Base-by-base conservation (phyloP, 2,113 vertebrate genomes). In the Etheostoma cragini region DNA sequence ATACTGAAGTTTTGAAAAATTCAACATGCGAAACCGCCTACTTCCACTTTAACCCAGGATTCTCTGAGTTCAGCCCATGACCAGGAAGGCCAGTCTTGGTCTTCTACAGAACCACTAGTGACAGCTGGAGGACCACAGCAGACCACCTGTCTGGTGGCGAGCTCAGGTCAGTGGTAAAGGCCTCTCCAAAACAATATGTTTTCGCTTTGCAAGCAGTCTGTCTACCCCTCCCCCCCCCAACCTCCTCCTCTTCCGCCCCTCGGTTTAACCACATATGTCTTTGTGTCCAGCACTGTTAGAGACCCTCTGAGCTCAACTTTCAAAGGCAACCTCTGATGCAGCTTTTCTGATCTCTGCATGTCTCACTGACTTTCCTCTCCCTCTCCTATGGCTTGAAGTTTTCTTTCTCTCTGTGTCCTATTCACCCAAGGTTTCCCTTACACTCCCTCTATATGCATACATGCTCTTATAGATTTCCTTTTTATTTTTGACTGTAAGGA, bases 321-420 rank as follows among this genome's bases (percentile, higher is more conserved):
- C 83, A 91, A 89, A 92, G 80, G 46, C 77, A 6, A 72, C 76
- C 61, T 91, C 87, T 92, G 88, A 94, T 92, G 93, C 92, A 91
- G 91, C 87, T 76, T 77, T 62, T 91, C 67, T 92, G 87, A 90
- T 89, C 83, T 89, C 61, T 52, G 30, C 42, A 10, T 38, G 83
- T 67, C 66, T 83, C 70, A 17, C 70, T 84, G 64, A 76, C 80
- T 79, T 60, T 72, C 8, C 67, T 74, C 42, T 52, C 61, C 11
- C 61, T 61, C 72, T 64, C 26, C 14, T 83, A 24, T 64, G 69
- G 68, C 38, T 33, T 26, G 5, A 24, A 72, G 54, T 10, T 76
- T 78, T 58, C 71, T 74, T 47, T 45, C 61, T 62, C 15, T 24
- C 60, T 67, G 65, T 58, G 15, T 45, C 38, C 38, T 58, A 62